Conservation (phyloP, 1,140 invertebrate genomes). For the Neoseiulus cucumeris region DNA sequence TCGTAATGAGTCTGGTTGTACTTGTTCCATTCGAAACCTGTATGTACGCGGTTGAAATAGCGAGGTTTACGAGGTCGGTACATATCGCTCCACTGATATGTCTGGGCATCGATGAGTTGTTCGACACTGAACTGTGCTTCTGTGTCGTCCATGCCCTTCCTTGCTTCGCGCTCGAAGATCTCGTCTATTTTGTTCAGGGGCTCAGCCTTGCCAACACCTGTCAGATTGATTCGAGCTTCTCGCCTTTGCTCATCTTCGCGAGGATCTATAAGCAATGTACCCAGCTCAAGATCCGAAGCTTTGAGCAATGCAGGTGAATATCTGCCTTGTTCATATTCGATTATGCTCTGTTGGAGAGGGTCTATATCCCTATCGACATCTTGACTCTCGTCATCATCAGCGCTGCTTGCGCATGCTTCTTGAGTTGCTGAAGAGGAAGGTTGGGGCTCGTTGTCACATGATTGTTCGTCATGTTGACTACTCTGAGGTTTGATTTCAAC, state of each 20-base stretch:
- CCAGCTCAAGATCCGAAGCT: slow-evolving; percentile 51
- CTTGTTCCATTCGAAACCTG: slow-evolving; percentile 99
- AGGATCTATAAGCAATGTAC: slow-evolving; percentile 52
- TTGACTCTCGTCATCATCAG: slow-evolving; percentile 15
- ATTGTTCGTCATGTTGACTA: slow-evolving; percentile 20
- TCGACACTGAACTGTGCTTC: slow-evolving; percentile 86
- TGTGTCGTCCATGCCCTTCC: slow-evolving; percentile 61
- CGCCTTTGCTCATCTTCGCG: slow-evolving; percentile 55
- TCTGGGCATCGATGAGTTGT: slow-evolving; percentile 53
- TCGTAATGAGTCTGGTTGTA: slow-evolving; percentile 99
- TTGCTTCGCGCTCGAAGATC: slow-evolving; percentile 45
- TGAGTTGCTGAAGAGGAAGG: slow-evolving; percentile 22
- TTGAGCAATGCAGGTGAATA: slow-evolving; percentile 61
- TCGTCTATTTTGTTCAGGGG: slow-evolving; percentile 30
- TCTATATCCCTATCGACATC: slow-evolving; percentile 25
- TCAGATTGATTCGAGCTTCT: slow-evolving; percentile 35
- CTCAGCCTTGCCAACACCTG: slow-evolving; percentile 11
- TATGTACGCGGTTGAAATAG: slow-evolving; percentile 76
- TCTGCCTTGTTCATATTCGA: slow-evolving; percentile 50
- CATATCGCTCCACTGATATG: slow-evolving; percentile 93
- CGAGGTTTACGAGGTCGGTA: slow-evolving; percentile 88
- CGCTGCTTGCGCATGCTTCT: slow-evolving; percentile 24
- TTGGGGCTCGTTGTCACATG: slow-evolving; percentile 12
- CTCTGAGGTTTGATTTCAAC: slow-evolving; percentile 15
- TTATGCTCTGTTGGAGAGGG: slow-evolving; percentile 27